Evolutionary conservation across 2,113 vertebrate genomes (phyloP).

Genomic region (Carassius auratus): DNA sequence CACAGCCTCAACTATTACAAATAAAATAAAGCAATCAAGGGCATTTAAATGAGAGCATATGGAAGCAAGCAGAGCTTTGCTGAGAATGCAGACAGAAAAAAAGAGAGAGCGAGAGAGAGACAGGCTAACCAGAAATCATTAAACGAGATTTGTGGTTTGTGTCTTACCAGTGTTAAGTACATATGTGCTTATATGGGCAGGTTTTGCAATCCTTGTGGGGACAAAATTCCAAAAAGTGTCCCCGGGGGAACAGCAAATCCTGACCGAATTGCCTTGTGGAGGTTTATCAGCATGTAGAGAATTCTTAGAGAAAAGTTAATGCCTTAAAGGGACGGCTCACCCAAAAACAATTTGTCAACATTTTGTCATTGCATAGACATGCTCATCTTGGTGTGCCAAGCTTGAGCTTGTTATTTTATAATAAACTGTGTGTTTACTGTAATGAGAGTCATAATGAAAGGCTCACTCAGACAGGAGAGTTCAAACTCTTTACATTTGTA

Average conservation of each 20-base stretch:
- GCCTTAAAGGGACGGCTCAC: neutral
- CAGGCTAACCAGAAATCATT: neutral
- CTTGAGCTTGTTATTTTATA: slow-evolving; percentile 71
- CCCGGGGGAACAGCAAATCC: neutral
- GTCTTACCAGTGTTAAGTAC: too few species aligned
- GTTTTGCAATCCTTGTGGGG: slow-evolving; percentile 2
- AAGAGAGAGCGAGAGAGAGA: neutral
- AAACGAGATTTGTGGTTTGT: neutral
- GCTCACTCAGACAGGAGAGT: slow-evolving; percentile 66
- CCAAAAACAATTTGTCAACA: too few species aligned
- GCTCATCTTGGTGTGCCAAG: slow-evolving; percentile 60
- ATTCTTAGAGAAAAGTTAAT: neutral
- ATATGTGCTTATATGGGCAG: too few species aligned
- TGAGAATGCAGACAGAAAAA: neutral
- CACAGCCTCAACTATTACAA: neutral
- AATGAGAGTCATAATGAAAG: slow-evolving; percentile 75
- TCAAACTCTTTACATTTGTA: slow-evolving; percentile 47
- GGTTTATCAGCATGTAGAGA: too few species aligned
- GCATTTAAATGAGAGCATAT: slow-evolving; percentile 10
- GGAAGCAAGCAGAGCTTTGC: neutral
- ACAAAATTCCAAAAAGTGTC: slow-evolving; percentile 5
- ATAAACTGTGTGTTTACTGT: slow-evolving; percentile 73
- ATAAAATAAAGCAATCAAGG: slow-evolving; percentile 24
- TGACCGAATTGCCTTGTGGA: neutral
- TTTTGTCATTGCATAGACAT: too few species aligned